Percentiles rank a stretch among this genome's conserved stretches.
phyloP scores from a whole-genome alignment of 2,113 vertebrate species.

The Corydoras maculifer region DNA sequence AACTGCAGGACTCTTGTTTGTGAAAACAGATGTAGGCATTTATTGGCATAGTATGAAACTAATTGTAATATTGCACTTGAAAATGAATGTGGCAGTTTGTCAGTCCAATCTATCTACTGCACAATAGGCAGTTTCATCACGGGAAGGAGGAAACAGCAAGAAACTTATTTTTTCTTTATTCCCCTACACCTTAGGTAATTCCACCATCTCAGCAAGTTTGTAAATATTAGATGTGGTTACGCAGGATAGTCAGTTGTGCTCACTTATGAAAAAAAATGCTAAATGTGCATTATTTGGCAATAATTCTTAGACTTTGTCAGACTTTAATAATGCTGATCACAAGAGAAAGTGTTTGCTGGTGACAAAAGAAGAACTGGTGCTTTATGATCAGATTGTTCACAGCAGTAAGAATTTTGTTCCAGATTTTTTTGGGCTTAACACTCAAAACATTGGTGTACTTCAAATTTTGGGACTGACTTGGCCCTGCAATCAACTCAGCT shows the following conservation, averaged over 20 bases:
- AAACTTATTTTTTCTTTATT: not conserved
- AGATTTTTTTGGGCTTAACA: no score
- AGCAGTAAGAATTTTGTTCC: no score
- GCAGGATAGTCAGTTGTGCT: conserved; percentile 17
- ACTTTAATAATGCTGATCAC: no score
- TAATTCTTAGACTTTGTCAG: no score
- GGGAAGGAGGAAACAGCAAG: not conserved
- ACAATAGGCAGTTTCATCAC: not conserved
- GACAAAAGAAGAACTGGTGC: no score
- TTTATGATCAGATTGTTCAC: no score
- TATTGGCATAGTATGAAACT: conserved; percentile 21
- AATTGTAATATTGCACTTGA: conserved; percentile 20
- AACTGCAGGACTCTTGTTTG: conserved; percentile 41
- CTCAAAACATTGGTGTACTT: no score
- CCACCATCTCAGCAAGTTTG: conserved; percentile 28
- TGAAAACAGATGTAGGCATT: conserved; percentile 39
- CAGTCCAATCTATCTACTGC: conserved; percentile 18
- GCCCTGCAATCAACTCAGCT: no score
- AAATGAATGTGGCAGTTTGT: conserved; percentile 28
- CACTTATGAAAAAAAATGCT: conserved; percentile 28
- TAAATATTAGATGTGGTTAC: conserved; percentile 17
- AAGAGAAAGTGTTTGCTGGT: no score
- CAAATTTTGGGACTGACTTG: no score
- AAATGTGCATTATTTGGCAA: no score
- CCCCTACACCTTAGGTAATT: conserved; percentile 12